phyloP scores from a whole-genome alignment of 2,888 invertebrate genomes.

The Pyralis farinalis region DNA sequence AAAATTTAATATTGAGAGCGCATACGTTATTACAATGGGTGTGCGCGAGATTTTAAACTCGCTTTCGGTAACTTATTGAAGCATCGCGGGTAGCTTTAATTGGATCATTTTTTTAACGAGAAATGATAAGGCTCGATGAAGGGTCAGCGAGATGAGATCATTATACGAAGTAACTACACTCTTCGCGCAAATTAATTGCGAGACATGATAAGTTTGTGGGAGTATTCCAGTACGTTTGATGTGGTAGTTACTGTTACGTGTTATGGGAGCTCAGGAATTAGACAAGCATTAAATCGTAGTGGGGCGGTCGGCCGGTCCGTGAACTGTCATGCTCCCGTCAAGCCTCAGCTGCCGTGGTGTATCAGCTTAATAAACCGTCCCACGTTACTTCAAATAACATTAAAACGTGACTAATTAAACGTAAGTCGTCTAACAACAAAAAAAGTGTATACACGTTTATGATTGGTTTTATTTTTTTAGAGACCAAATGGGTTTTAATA shows the following conservation, averaged over 20 bases:
- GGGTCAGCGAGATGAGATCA: constrained; percentile 52
- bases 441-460: no score
- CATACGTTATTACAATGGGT: constrained; percentile 79
- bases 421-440: not conserved
- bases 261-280: constrained; percentile 26
- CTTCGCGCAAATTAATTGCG: constrained; percentile 39
- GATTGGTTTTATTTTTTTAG: no score
- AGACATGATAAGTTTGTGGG: constrained; percentile 12
- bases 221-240: constrained; percentile 19
- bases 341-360: constrained; percentile 14
- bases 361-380: constrained; percentile 2
- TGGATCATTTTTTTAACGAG: constrained; percentile 77
- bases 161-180: constrained; percentile 32
- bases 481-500: no score
- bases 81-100: constrained; percentile 60
- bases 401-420: constrained; percentile 4
- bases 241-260: constrained; percentile 19
- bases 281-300: constrained; percentile 41
- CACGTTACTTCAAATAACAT: constrained; percentile 6
- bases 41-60: constrained; percentile 74
- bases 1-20: constrained; percentile 80
- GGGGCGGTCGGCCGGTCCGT: constrained; percentile 1
- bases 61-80: constrained; percentile 74
- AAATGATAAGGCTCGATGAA: constrained; percentile 65
- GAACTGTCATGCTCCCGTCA: constrained; percentile 21